Conservation (phyloP, 2,797 vertebrate species). For the Enoplosus armatus region DNA sequence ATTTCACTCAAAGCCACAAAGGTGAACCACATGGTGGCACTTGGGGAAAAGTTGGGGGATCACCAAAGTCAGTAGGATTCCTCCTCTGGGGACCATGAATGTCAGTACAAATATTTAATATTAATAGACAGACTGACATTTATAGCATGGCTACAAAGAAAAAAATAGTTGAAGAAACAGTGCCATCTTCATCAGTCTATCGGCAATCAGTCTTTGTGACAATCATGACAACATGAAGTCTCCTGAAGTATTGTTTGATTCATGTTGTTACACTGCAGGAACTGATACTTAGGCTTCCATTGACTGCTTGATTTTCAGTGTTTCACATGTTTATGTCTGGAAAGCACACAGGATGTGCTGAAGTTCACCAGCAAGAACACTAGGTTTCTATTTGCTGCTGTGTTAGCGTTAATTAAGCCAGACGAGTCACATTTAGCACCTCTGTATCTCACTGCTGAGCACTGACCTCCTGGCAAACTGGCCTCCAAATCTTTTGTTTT, state of each 20-base stretch:
- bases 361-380: constrained; percentile 7
- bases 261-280: background rate
- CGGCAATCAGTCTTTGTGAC: background rate
- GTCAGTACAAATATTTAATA: background rate
- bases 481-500: constrained; percentile 1
- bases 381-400: background rate
- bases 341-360: background rate
- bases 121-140: no score
- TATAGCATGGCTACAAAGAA: no score
- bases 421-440: constrained; percentile 17
- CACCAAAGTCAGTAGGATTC: background rate
- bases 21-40: background rate
- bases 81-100: background rate
- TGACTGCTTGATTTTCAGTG: background rate
- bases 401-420: constrained; percentile 10
- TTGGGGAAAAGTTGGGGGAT: background rate
- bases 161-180: no score
- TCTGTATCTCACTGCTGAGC: background rate
- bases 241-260: background rate
- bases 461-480: background rate
- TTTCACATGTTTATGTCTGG: constrained; percentile 1
- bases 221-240: background rate
- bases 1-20: background rate
- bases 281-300: background rate
- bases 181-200: background rate